Conservation (phyloP, 2,888 invertebrate genomes). For the Ophraella communa region DNA sequence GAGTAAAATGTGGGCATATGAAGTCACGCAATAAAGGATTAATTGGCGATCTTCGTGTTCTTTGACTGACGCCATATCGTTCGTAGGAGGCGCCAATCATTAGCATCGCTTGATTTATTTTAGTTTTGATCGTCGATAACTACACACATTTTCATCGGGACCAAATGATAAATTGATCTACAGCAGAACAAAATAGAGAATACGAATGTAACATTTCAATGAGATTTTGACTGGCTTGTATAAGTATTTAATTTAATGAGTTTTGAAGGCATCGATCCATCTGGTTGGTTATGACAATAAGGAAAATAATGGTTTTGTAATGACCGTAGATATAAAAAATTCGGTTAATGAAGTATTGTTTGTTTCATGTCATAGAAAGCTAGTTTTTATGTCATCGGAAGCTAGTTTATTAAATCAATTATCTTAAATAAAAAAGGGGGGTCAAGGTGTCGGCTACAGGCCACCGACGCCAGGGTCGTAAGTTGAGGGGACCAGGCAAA, state of each 20-base stretch:
- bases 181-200: neutral
- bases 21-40: slow-evolving; percentile 46
- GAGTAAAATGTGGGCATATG: slow-evolving; percentile 45
- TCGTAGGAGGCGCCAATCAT: slow-evolving; percentile 52
- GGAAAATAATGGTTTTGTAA: no score
- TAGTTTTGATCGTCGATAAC: slow-evolving; percentile 35
- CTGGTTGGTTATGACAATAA: neutral
- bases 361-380: no score
- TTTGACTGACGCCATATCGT: slow-evolving; percentile 45
- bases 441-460: no score
- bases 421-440: no score
- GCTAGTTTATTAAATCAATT: no score
- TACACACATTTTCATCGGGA: slow-evolving; percentile 18
- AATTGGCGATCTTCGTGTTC: slow-evolving; percentile 48
- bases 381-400: no score
- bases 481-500: no score
- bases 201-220: no score
- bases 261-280: neutral
- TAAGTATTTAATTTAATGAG: neutral
- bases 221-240: neutral
- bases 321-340: no score
- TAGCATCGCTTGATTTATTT: slow-evolving; percentile 49
- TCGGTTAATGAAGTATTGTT: no score
- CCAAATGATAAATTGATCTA: neutral
- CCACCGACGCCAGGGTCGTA: no score